Base-by-base conservation (phyloP, 2,113 vertebrate species). In the Psittacula cyanocephala region DNA sequence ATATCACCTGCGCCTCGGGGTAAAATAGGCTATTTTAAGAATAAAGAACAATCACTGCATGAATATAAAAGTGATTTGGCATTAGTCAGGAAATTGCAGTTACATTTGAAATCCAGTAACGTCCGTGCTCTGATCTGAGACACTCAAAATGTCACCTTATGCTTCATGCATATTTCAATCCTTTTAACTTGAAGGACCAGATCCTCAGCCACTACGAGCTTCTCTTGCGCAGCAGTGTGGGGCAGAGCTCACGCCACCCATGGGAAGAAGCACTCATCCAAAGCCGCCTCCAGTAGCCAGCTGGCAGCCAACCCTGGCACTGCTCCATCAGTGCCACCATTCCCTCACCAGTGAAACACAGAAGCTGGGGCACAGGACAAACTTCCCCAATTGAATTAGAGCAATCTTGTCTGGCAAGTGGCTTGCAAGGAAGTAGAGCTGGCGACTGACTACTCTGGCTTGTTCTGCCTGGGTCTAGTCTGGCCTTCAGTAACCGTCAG, bases 111-210 rank as follows among this genome's bases (percentile, higher is more conserved):
- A 95, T 96, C 91, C 77, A 88, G 69, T 46, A 94, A 79, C 12
- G 23, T 92, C 92, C 69, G 4, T 44, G 67, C 59, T 96, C 83
- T 91, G 72, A 93, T 96, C 74, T 79, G 80, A 95, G 83, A 62
- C 20, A 18, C 86, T 96, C 93, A 87, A 93, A 92, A 96, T 93
- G 93, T 94, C 93, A 95, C 93, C 88, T 92, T 85, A 91, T 55
- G 85, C 67, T 84, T 93, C 74, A 87, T 94, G 70, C 65, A 95
- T 91, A 91, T 94, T 95, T 94, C 90, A 92, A 8, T 20, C 69
- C 80, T 91, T 90, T 81, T 79, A 95, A 92, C 77, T 91, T 20
- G 81, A 89, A 94, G 91, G 91, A 95, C 79, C 75, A 93, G 94
- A 82, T 95, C 71, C 87, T 91, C 91, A 89, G 87, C 84, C 3